A percentile compares a stretch with the other conserved stretches of the same genome.
Evolutionary conservation across 2,888 invertebrate species (phyloP).

Genomic region (Hyposoter didymator): DNA sequence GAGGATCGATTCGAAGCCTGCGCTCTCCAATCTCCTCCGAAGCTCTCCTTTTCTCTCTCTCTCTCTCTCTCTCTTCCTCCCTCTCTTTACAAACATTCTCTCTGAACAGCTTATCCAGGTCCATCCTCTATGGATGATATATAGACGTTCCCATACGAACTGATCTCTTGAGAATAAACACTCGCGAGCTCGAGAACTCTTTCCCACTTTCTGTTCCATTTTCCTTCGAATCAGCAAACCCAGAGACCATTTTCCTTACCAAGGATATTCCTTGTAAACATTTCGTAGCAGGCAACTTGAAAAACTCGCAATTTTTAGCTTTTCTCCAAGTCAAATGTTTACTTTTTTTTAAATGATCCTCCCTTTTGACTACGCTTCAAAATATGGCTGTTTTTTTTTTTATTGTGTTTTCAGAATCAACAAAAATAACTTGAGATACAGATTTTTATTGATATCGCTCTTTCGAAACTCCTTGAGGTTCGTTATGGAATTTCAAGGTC

Average conservation of each 20-base stretch:
- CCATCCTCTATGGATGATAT: conserved; percentile 24
- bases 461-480: neutral
- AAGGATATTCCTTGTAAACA: neutral
- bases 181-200: conserved; percentile 20
- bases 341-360: neutral
- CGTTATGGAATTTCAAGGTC: neutral
- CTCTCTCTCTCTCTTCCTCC: conserved; percentile 3
- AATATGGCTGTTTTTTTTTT: neutral
- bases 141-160: neutral
- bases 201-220: neutral
- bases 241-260: neutral
- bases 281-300: neutral
- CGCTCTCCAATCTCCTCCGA: conserved; percentile 72
- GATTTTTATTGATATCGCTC: neutral
- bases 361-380: neutral
- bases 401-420: neutral
- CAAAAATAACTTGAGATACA: neutral
- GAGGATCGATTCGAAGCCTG: conserved; percentile 80
- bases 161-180: conserved; percentile 20
- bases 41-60: conserved; percentile 27
- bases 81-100: conserved; percentile 64
- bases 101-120: conserved; percentile 35
- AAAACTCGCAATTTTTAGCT: neutral
- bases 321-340: neutral
- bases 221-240: neutral